Percentiles rank a stretch among this genome's conserved stretches.
Evolutionary conservation across 2,888 invertebrate genomes (phyloP).

Genomic region (Pandemis corylana): DNA sequence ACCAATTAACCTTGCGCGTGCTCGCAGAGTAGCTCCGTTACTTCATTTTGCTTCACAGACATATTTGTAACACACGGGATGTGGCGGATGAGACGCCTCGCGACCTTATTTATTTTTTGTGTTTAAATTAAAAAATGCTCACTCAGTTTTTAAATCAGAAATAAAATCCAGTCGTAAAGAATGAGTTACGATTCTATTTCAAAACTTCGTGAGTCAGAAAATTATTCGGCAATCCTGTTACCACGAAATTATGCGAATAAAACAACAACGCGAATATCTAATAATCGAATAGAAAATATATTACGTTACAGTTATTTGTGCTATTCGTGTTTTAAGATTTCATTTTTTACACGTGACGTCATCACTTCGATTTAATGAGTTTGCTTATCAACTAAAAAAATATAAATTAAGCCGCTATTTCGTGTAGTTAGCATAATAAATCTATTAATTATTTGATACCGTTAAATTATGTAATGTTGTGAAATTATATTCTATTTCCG

Average conservation of each 20-base stretch:
- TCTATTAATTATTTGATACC: slow-evolving; percentile 16
- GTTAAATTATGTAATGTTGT: slow-evolving; percentile 6
- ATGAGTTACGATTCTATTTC: too few relatives aligned
- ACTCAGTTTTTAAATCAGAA: too few relatives aligned
- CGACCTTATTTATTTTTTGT: too few relatives aligned
- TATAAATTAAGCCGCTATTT: slow-evolving; percentile 41
- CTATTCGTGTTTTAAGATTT: slow-evolving; percentile 25
- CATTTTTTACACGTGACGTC: slow-evolving; percentile 26
- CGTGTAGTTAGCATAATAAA: slow-evolving; percentile 22
- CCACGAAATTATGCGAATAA: background rate
- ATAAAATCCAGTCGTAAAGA: too few relatives aligned
- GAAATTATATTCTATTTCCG: slow-evolving; percentile 2
- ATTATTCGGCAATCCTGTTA: background rate
- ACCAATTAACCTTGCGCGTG: too few relatives aligned
- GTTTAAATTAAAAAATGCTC: too few relatives aligned
- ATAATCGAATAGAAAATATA: slow-evolving; percentile 5
- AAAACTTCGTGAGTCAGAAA: background rate
- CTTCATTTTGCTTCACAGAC: too few relatives aligned
- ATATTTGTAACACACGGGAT: too few relatives aligned
- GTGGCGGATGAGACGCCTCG: too few relatives aligned
- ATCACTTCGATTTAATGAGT: slow-evolving; percentile 31
- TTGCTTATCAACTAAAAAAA: slow-evolving; percentile 33
- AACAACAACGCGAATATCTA: background rate
- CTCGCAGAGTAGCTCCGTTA: too few relatives aligned
- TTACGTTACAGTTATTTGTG: slow-evolving; percentile 30